Evolutionary conservation across 2,888 invertebrate species (phyloP).

Genomic region (Pogonocherus hispidulus): DNA sequence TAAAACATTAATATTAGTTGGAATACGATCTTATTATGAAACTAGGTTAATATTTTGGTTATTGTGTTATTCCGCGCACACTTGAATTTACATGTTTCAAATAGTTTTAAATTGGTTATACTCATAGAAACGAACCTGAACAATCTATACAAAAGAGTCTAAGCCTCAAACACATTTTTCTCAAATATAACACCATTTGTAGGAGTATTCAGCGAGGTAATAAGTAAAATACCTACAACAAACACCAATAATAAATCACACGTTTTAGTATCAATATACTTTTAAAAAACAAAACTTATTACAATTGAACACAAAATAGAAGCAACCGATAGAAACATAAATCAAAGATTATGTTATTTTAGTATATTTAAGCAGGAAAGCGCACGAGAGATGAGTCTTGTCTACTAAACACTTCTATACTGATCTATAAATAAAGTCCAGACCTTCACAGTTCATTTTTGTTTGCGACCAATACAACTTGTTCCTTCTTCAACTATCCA

Average conservation of each 20-base stretch:
- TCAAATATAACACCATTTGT: slow-evolving; percentile 60
- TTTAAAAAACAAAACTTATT: slow-evolving; percentile 19
- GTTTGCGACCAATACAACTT: slow-evolving; percentile 58
- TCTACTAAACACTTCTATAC: slow-evolving; percentile 52
- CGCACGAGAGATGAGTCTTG: slow-evolving; percentile 37
- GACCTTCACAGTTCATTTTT: slow-evolving; percentile 63
- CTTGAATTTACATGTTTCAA: no score
- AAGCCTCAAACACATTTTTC: slow-evolving; percentile 70
- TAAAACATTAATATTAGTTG: no score
- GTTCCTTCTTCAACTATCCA: slow-evolving; percentile 55
- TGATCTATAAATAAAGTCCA: slow-evolving; percentile 66
- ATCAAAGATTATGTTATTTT: slow-evolving; percentile 12
- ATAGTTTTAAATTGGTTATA: no score
- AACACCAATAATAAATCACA: slow-evolving; percentile 12
- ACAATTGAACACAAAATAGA: slow-evolving; percentile 22
- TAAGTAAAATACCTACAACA: not conserved
- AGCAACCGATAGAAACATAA: slow-evolving; percentile 12
- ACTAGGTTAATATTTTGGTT: no score
- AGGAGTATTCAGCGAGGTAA: not conserved
- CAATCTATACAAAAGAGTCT: slow-evolving; percentile 72
- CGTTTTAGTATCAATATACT: not conserved
- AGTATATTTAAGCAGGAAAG: slow-evolving; percentile 30
- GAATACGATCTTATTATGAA: no score
- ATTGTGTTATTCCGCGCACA: no score
- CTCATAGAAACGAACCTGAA: slow-evolving; percentile 68